A percentile compares a stretch with the other conserved stretches of the same genome.
Evolutionary conservation across 1,140 invertebrate species (phyloP).

Genomic region (Epicauta chinensis): DNA sequence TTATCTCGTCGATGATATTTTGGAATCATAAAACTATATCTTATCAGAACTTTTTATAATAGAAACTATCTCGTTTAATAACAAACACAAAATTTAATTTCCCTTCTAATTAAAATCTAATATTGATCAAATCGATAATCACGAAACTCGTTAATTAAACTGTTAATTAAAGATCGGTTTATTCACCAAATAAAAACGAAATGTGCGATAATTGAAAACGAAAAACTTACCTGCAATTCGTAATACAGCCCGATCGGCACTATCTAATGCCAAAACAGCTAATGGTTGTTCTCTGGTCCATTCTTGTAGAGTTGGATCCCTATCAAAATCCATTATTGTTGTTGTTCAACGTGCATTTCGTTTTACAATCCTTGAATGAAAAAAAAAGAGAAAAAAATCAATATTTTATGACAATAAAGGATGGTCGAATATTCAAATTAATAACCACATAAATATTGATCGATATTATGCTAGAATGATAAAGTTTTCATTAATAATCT

Average conservation of each 20-base stretch:
- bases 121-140: no score
- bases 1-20: no score
- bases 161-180: no score
- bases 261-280: constrained; percentile 90
- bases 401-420: not conserved
- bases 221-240: constrained; percentile 82
- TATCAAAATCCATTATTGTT: constrained; percentile 68
- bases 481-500: no score
- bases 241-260: constrained; percentile 88
- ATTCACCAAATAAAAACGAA: no score
- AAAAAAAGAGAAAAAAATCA: not conserved
- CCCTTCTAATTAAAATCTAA: no score
- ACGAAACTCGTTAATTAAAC: no score
- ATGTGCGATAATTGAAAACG: not conserved
- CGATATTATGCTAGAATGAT: not conserved
- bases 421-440: not conserved
- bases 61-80: no score
- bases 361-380: not conserved
- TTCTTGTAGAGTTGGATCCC: constrained; percentile 82
- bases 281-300: constrained; percentile 94
- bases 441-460: not conserved
- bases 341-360: no score
- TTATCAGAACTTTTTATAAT: no score
- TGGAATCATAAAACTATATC: no score
- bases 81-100: no score